These are phyloP conservation scores for Lochmaea crataegi DNA, from an alignment of 2,888 invertebrate species.

Conservation along the genomic window DNA sequence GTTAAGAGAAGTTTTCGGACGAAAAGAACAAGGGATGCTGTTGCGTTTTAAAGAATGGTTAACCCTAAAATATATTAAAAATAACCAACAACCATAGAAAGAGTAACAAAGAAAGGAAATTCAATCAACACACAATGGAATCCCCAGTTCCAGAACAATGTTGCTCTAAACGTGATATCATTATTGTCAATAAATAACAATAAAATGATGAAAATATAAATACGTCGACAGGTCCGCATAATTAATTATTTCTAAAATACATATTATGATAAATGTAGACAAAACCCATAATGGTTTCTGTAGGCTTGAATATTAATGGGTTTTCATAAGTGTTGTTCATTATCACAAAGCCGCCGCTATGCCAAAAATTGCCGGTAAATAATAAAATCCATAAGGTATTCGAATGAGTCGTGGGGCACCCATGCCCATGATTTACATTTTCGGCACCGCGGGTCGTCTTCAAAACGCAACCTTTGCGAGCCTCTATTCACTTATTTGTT, in stretches of 20 bases:
- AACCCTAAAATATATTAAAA: background rate
- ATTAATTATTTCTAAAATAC: slow-evolving; percentile 52
- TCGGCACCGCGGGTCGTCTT: slow-evolving; percentile 57
- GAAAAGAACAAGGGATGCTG: too few relatives aligned
- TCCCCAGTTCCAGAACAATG: slow-evolving; percentile 21
- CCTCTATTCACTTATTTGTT: slow-evolving; percentile 44
- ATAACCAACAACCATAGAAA: background rate
- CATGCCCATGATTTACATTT: slow-evolving; percentile 57
- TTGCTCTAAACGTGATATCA: slow-evolving; percentile 37
- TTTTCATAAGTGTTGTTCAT: slow-evolving; percentile 54
- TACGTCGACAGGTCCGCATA: slow-evolving; percentile 50
- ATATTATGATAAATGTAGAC: slow-evolving; percentile 56
- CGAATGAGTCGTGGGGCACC: slow-evolving; percentile 53
- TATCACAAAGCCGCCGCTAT: slow-evolving; percentile 54
- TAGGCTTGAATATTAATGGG: slow-evolving; percentile 56
- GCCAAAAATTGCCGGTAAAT: slow-evolving; percentile 56
- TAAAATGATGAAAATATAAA: slow-evolving; percentile 45
- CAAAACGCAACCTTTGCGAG: slow-evolving; percentile 57
- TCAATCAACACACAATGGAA: slow-evolving; percentile 38
- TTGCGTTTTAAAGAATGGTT: too few relatives aligned
- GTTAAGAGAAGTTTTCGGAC: too few relatives aligned
- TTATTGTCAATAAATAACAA: slow-evolving; percentile 40
- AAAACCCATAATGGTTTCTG: slow-evolving; percentile 53
- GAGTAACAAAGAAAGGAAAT: slow-evolving; percentile 28
- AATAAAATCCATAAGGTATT: slow-evolving; percentile 53